These are phyloP conservation scores for Operophtera brumata DNA, from an alignment of 2,888 invertebrate species.

Conservation along the genomic window DNA sequence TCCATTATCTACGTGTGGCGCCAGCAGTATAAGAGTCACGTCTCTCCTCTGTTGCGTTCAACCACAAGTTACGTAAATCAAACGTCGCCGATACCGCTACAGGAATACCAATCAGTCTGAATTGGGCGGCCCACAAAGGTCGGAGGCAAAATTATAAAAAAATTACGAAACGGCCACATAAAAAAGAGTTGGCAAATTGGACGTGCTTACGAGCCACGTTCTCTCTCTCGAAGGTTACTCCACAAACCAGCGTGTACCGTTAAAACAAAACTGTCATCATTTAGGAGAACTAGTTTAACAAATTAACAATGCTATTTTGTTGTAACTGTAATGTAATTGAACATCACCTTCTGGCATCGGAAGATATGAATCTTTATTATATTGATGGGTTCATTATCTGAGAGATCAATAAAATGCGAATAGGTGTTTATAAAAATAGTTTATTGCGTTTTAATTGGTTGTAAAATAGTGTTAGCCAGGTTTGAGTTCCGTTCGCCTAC, in stretches of 20 bases:
- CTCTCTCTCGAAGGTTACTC: conserved; percentile 77
- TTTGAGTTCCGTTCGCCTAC: conserved; percentile 29
- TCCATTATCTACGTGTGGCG: conserved; percentile 41
- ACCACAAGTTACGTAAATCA: conserved; percentile 73
- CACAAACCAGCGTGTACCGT: conserved; percentile 64
- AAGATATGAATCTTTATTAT: conserved; percentile 20
- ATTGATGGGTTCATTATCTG: conserved; percentile 17
- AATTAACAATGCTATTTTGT: conserved; percentile 47
- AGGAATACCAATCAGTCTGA: conserved; percentile 76
- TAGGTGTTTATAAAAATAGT: conserved; percentile 10
- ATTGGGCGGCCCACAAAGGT: conserved; percentile 76
- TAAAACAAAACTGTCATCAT: conserved; percentile 68
- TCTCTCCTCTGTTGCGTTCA: conserved; percentile 52
- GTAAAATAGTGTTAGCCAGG: conserved; percentile 13
- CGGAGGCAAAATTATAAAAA: conserved; percentile 75
- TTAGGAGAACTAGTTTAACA: conserved; percentile 58
- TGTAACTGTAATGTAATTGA: conserved; percentile 38
- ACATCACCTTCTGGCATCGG: conserved; percentile 22
- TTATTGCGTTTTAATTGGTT: conserved; percentile 24
- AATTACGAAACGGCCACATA: conserved; percentile 73
- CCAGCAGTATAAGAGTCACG: conserved; percentile 57
- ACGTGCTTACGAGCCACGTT: conserved; percentile 74
- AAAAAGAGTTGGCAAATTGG: conserved; percentile 76
- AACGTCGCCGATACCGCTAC: conserved; percentile 55
- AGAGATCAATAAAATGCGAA: conserved; percentile 21